phyloP scores from a whole-genome alignment of 2,888 invertebrate genomes.

The Drosophila macrospina region DNA sequence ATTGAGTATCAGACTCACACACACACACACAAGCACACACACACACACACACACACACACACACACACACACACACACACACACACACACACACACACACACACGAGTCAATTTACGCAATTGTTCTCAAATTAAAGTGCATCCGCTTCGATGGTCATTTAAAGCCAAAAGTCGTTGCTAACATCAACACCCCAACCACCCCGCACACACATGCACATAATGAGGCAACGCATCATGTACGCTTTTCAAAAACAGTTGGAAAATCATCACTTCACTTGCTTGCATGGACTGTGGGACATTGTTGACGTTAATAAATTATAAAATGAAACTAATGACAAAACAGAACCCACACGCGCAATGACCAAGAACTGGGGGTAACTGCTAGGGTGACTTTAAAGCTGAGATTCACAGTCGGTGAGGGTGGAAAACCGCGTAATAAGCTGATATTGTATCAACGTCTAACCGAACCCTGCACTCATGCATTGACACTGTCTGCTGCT shows the following conservation, averaged over 20 bases:
- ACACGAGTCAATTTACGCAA: conserved; percentile 75
- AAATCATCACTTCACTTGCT: conserved; percentile 50
- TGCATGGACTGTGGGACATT: conserved; percentile 65
- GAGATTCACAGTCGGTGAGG: conserved; percentile 45
- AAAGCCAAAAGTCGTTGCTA: conserved; percentile 66
- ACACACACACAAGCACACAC: too few relatives aligned
- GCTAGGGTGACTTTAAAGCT: conserved; percentile 58
- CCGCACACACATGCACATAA: conserved; percentile 40
- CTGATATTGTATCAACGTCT: conserved; percentile 71
- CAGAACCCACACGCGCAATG: conserved; percentile 48
- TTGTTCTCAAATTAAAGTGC: conserved; percentile 84
- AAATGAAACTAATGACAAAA: conserved; percentile 84
- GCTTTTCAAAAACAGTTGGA: conserved; percentile 83
- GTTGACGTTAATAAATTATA: conserved; percentile 85
- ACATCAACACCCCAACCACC: conserved; percentile 38
- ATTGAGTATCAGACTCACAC: conserved; percentile 34
- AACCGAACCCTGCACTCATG: not conserved
- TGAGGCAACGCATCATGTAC: conserved; percentile 75
- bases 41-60: too few relatives aligned
- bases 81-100: too few relatives aligned
- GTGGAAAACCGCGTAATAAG: conserved; percentile 81
- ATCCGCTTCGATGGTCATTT: conserved; percentile 84
- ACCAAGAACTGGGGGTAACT: conserved; percentile 1
- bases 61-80: too few relatives aligned
- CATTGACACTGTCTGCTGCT: conserved; percentile 10